Conservation (phyloP, 2,888 invertebrate species). For the Endotricha flammealis region DNA sequence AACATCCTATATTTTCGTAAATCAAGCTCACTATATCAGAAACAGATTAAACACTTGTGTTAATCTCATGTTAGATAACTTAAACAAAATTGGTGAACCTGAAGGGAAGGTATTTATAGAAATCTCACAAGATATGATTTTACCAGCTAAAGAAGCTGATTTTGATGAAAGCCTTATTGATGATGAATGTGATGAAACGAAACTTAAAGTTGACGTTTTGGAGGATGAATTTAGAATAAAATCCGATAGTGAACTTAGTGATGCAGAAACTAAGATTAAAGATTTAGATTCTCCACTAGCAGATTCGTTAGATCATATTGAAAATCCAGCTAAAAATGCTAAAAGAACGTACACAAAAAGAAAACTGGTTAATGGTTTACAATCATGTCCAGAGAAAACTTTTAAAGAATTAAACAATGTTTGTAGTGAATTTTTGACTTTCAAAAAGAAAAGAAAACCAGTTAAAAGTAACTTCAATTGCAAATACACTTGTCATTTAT, state of each 20-base stretch:
- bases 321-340: constrained; percentile 36
- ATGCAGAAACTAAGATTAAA: constrained; percentile 13
- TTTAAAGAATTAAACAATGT: constrained; percentile 26
- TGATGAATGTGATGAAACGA: constrained; percentile 35
- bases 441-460: constrained; percentile 42
- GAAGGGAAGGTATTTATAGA: constrained; percentile 52
- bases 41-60: constrained; percentile 51
- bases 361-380: constrained; percentile 45
- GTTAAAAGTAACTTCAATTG: constrained; percentile 18
- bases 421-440: constrained; percentile 57
- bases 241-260: constrained; percentile 40
- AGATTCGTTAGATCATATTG: too few relatives aligned
- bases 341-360: constrained; percentile 33
- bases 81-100: constrained; percentile 31
- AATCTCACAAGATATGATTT: constrained; percentile 45
- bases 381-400: constrained; percentile 20
- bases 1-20: constrained; percentile 51
- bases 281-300: background rate
- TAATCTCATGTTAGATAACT: constrained; percentile 41
- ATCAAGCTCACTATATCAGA: constrained; percentile 43
- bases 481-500: constrained; percentile 51
- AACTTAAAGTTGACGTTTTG: constrained; percentile 49
- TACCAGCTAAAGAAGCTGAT: constrained; percentile 35
- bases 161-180: constrained; percentile 30
- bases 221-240: constrained; percentile 64